A percentile compares a stretch with the other conserved stretches of the same genome.
phyloP scores from a whole-genome alignment of 2,113 vertebrate genomes.

The Eubucco bourcierii region DNA sequence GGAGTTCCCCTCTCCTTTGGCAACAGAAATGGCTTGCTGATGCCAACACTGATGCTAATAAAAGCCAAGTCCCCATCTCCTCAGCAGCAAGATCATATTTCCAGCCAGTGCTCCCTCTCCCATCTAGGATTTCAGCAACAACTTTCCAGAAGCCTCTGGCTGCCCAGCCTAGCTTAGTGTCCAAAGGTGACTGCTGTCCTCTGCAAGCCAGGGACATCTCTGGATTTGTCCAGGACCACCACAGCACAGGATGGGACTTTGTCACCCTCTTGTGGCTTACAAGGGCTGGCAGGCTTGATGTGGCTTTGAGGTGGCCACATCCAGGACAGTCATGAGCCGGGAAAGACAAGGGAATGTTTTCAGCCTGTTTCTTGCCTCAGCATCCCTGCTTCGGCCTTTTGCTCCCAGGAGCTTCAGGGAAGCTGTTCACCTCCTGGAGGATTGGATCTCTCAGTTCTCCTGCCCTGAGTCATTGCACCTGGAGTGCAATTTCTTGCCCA shows the following conservation, averaged over 20 bases:
- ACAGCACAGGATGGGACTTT: slow-evolving; percentile 44
- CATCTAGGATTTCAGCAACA: not conserved
- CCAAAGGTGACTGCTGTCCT: not conserved
- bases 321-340: not conserved
- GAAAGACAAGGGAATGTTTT: not conserved
- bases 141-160: not conserved
- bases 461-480: not conserved
- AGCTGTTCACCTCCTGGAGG: not conserved
- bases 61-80: not conserved
- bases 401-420: not conserved
- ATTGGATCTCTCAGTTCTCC: not conserved
- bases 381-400: not conserved
- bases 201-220: not conserved
- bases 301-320: slow-evolving; percentile 4
- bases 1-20: not conserved
- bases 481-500: not conserved
- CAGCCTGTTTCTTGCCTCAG: not conserved
- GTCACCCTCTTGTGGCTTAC: slow-evolving; percentile 66
- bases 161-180: not conserved
- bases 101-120: not conserved
- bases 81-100: not conserved
- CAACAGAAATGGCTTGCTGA: not conserved
- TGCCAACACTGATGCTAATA: not conserved
- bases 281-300: not conserved
- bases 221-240: slow-evolving; percentile 25